Conservation (phyloP, 2,888 invertebrate genomes). For the Aphodius granarius region DNA sequence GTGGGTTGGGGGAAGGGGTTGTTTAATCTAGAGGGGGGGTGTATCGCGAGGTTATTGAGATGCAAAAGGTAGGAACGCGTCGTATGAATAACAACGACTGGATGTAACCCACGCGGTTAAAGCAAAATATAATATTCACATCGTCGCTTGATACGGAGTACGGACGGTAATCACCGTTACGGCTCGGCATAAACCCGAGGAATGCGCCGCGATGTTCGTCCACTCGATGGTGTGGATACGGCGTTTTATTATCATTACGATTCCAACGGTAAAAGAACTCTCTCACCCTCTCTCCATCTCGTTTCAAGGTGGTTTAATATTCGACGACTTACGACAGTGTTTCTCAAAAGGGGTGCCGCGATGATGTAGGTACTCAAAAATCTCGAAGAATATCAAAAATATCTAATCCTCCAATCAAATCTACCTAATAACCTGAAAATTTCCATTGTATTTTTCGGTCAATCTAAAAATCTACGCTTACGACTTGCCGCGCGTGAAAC, state of each 20-base stretch:
- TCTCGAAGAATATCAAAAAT: too few species aligned
- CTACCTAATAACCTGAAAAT: too few species aligned
- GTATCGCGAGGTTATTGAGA: neutral
- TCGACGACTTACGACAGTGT: too few species aligned
- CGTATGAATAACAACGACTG: neutral
- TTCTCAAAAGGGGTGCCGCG: too few species aligned
- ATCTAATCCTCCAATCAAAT: too few species aligned
- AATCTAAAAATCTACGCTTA: too few species aligned
- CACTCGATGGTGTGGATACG: neutral
- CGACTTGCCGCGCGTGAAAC: too few species aligned
- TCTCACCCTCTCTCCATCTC: neutral
- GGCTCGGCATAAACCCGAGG: neutral
- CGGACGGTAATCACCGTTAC: neutral
- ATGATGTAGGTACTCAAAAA: too few species aligned
- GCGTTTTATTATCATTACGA: constrained; percentile 9
- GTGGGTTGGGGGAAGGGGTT: too few species aligned
- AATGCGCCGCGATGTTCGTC: neutral
- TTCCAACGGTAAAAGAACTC: neutral
- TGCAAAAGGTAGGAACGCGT: neutral
- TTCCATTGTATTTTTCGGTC: too few species aligned
- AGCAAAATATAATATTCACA: neutral
- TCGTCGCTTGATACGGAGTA: neutral
- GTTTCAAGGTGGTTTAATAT: neutral
- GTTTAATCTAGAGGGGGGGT: neutral
- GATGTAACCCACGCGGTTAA: neutral